These are phyloP conservation scores for Agrilus planipennis DNA, from an alignment of 1,140 invertebrate species.

Conservation along the genomic window DNA sequence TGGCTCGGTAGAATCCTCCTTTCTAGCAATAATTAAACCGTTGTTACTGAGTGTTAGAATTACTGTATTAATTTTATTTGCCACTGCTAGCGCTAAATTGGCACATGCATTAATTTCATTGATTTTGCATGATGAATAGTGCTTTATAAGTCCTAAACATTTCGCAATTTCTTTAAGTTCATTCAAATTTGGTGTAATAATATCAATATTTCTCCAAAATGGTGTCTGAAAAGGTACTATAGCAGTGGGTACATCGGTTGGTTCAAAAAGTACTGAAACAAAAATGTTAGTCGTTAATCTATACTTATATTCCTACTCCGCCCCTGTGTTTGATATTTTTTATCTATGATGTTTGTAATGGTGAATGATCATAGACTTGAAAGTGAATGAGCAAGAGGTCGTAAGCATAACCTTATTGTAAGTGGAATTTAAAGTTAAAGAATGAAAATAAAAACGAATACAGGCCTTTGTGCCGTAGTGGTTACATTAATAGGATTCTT, in stretches of 20 bases:
- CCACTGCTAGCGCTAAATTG: conserved; percentile 18
- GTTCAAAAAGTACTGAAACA: conserved; percentile 54
- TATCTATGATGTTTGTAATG: no score
- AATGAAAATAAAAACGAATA: conserved; percentile 50
- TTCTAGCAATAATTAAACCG: conserved; percentile 39
- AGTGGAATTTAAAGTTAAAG: no score
- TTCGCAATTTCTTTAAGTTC: conserved; percentile 49
- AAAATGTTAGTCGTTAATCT: conserved; percentile 16
- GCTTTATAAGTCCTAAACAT: conserved; percentile 16
- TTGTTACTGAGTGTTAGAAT: conserved; percentile 44
- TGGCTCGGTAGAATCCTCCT: conserved; percentile 19
- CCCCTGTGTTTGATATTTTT: conserved; percentile 1
- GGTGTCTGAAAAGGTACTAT: conserved; percentile 41
- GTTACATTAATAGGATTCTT: conserved; percentile 55
- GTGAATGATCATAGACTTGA: no score
- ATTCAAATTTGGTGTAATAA: conserved; percentile 58
- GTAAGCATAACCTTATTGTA: no score
- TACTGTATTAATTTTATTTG: conserved; percentile 37
- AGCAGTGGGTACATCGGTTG: conserved; percentile 49
- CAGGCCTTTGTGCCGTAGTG: conserved; percentile 53
- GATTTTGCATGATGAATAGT: conserved; percentile 7
- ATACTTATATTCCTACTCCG: neutral
- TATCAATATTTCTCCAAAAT: conserved; percentile 39
- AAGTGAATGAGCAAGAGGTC: no score
- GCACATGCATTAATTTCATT: conserved; percentile 20